phyloP scores from a whole-genome alignment of 1,140 invertebrate species.

The Zaprionus tsacasi region DNA sequence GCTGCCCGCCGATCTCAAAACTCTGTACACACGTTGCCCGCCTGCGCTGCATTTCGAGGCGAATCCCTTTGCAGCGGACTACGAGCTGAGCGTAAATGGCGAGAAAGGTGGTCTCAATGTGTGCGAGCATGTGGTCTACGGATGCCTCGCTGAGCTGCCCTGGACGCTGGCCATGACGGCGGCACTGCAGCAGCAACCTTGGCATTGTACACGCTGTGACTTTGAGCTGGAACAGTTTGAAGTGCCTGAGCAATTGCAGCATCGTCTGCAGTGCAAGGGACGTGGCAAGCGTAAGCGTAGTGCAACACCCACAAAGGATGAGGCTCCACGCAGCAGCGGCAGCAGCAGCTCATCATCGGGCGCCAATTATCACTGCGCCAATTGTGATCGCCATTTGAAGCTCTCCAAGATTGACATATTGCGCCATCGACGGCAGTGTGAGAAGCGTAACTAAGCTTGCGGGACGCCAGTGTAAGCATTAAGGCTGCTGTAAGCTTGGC shows the following conservation, averaged over 20 bases:
- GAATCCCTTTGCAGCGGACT: conserved; percentile 90
- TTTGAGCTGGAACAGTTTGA: conserved; percentile 84
- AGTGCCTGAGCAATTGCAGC: conserved; percentile 86
- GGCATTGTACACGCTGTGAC: conserved; percentile 86
- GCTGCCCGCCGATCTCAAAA: conserved; percentile 93
- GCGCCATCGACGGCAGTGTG: conserved; percentile 88
- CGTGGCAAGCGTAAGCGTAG: conserved; percentile 64
- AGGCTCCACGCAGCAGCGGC: neutral
- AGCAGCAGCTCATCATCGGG: neutral
- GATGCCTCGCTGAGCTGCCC: conserved; percentile 88
- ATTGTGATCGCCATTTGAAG: conserved; percentile 89
- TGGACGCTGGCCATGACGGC: conserved; percentile 87
- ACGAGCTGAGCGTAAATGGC: conserved; percentile 86
- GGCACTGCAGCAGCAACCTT: conserved; percentile 85
- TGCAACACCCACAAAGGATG: neutral
- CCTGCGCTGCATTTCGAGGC: conserved; percentile 83
- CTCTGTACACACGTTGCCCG: conserved; percentile 86
- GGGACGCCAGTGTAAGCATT: conserved; percentile 14
- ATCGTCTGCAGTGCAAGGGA: conserved; percentile 41
- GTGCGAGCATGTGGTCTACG: conserved; percentile 93
- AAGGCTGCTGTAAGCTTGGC: neutral
- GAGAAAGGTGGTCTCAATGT: conserved; percentile 94
- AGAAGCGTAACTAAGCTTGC: neutral
- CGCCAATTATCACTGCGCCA: conserved; percentile 88
- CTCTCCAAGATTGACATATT: conserved; percentile 91